These are phyloP conservation scores for Torymus tubicola DNA, from an alignment of 2,888 invertebrate genomes.

Conservation along the genomic window DNA sequence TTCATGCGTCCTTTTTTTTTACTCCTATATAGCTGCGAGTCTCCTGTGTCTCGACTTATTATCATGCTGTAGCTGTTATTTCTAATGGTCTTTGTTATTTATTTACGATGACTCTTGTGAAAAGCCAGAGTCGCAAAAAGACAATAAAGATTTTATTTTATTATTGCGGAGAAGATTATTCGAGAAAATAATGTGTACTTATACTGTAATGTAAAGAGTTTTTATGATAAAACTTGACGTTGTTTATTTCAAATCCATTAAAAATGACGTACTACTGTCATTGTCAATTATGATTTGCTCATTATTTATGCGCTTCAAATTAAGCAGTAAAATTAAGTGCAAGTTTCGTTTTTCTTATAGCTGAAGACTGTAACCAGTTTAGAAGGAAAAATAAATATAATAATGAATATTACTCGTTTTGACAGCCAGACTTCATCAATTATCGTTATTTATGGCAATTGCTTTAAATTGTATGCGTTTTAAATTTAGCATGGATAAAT, in stretches of 20 bases:
- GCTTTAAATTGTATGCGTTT: too few species aligned
- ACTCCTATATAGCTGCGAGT: neutral
- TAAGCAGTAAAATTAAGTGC: slow-evolving; percentile 33
- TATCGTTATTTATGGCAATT: too few species aligned
- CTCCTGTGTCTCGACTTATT: slow-evolving; percentile 2
- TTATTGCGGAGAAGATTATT: neutral
- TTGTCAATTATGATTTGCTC: slow-evolving; percentile 32
- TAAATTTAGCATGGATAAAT: too few species aligned
- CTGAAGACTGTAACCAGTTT: slow-evolving; percentile 9
- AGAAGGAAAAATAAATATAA: too few species aligned
- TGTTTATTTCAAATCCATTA: slow-evolving; percentile 35
- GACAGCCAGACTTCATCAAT: neutral
- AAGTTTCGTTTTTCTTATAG: slow-evolving; percentile 14
- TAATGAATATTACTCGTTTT: neutral
- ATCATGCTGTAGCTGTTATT: neutral
- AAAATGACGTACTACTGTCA: slow-evolving; percentile 30
- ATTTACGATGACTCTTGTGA: slow-evolving; percentile 1
- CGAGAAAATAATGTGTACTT: slow-evolving; percentile 13
- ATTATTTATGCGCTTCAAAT: slow-evolving; percentile 28
- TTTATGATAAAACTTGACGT: neutral
- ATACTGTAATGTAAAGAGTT: slow-evolving; percentile 18
- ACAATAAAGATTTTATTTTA: slow-evolving; percentile 24
- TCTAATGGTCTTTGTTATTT: slow-evolving; percentile 27
- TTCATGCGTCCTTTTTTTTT: neutral
- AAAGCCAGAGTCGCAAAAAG: neutral